Evolutionary conservation across 2,888 invertebrate species (phyloP), one percentile per base, ranked within the genome.

Genomic region (Boloria selene): DNA sequence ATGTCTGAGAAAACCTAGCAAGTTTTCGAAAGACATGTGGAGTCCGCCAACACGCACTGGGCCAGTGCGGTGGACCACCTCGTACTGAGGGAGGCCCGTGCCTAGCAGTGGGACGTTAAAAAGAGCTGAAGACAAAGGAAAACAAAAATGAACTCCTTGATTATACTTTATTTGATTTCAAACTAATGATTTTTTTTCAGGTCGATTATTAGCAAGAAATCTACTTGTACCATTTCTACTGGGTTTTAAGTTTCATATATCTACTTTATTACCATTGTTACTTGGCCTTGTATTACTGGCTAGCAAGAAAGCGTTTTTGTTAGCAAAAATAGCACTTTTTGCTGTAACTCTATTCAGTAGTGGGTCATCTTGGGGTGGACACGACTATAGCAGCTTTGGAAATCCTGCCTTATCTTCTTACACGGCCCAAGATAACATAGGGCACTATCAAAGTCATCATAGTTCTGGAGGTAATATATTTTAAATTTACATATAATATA

Each of bases 171-270:
- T 5, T 55, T 38, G 13, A 7, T 0, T 5, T 49, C 4, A 47
- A 47, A 17, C 16, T 45, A 49, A 50, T 14, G 13, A 38, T 18
- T 61, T 16, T 65, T 68, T 94, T 94, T 70, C 93, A 97, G 97
- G 95, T 72, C 94, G 95, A 17, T 85, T 96, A 31, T 78, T 97
- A 69, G 93, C 96, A 61, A 93, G 95, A 72, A 95, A 95, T 71
- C 93, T 96, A 64, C 77, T 97, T n/a, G 87, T 97, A 17, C 97
- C 97, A 26, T 94, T 96, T 75, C 92, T 97, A 1, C 90, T 97
- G 13, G 97, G 96, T 7, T 93, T 97, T 73, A 97, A 97, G 85
- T 96, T 97, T 78, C 96, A 96, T 78, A 86, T 96, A 52, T 94
- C 95, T 1, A 95, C 96, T 0, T 81, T 97, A 67, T 86, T 97